Base-by-base conservation (phyloP, 1,140 invertebrate genomes). In the Parapsyche elsis region DNA sequence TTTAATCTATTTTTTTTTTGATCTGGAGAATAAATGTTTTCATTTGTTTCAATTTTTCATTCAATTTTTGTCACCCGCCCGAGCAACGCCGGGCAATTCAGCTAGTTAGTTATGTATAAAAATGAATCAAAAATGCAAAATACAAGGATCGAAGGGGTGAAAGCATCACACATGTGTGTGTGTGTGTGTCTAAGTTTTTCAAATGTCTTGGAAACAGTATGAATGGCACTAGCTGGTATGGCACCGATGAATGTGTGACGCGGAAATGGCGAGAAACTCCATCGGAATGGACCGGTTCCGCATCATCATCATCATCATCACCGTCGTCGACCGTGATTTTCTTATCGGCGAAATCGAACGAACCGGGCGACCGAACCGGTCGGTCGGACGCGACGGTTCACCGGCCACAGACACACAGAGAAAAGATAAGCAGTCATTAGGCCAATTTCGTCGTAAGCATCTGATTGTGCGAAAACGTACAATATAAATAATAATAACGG, bases 341-440 rank as follows among this genome's bases (percentile, higher is more conserved):
- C 19, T 67, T 67, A 67, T 67, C 64, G 9, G 59, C 64, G 64
- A 67, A 67, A 67, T 67, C 64, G 21, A 67, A 0, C 49, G 49
- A 53, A 67, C 64, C 30, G 30, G 9, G 24, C 59, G 24, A 53
- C 64, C 12, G 9, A 9, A 30, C 1, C 23, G 64, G 23, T 23
- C 24, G 9, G 12, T 23, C n/a, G 5, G 16, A n/a, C 9, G 4
- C 7, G 19, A 23, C 19, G 59, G 23, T 23, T 67, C 64, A 26
- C 64, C 21, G 9, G 19, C 7, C 49, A 53, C 12, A 12, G 49
- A 14, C 10, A 5, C 49, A 12, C n/a, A 26, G 64, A n/a, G n/a
- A n/a, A n/a, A n/a, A n/a, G n/a, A 67, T 67, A 67, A 67, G 64
- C 21, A 24, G 23, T 67, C 64, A 67, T 67, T 67, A 67, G 12